phyloP scores from a whole-genome alignment of 2,113 vertebrate genomes.

The Marcusenius ussheri region DNA sequence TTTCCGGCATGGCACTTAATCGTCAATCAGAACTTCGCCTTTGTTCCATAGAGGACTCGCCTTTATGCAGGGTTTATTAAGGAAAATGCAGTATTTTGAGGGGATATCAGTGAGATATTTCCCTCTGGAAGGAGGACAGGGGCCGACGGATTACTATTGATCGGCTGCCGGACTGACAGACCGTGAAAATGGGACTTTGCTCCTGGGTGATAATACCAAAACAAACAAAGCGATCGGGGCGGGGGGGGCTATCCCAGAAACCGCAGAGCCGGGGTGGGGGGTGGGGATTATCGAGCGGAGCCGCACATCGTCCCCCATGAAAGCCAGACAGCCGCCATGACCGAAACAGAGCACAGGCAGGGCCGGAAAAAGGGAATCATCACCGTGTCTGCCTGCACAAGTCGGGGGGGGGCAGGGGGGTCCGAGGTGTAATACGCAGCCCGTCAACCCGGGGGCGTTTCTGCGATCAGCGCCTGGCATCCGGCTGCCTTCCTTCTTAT shows the following conservation, averaged over 20 bases:
- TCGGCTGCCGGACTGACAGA: background rate
- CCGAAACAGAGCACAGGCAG: background rate
- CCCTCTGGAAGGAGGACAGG: background rate
- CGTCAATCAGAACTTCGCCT: background rate
- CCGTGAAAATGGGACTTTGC: background rate
- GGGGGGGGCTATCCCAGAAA: background rate
- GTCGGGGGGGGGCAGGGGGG: background rate
- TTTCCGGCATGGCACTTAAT: background rate
- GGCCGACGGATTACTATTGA: background rate
- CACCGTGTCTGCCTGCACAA: background rate
- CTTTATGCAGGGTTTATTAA: background rate
- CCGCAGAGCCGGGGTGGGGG: background rate
- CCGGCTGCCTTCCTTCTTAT: background rate
- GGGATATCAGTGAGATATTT: background rate
- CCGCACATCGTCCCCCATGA: background rate
- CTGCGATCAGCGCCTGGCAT: background rate
- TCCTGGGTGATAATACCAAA: conserved; percentile 18
- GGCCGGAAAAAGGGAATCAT: background rate
- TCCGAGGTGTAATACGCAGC: background rate
- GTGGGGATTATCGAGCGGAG: conserved; percentile 16
- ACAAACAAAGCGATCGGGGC: conserved; percentile 18
- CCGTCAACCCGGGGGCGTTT: background rate
- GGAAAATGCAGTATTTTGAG: background rate
- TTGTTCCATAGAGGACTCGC: background rate
- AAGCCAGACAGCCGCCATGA: background rate